These are phyloP conservation scores for Danaus melanippus DNA, from an alignment of 1,140 invertebrate species.

Conservation along the genomic window DNA sequence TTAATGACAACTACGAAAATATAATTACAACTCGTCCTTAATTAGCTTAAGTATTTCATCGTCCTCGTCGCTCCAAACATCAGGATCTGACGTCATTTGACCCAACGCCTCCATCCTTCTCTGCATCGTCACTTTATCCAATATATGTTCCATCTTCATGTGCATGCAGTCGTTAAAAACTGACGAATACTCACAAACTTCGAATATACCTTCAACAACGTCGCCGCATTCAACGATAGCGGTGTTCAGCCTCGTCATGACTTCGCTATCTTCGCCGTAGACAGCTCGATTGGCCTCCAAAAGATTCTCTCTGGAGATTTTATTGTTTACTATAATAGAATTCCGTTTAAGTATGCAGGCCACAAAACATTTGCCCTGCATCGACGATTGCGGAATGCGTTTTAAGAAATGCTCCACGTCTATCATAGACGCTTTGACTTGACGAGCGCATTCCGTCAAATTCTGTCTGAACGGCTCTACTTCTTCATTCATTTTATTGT, in stretches of 20 bases:
- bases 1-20: not conserved
- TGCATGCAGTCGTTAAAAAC: slow-evolving; percentile 66
- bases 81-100: slow-evolving; percentile 48
- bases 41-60: slow-evolving; percentile 55
- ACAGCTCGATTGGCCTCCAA: slow-evolving; percentile 49
- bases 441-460: slow-evolving; percentile 55
- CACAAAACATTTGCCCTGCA: slow-evolving; percentile 62
- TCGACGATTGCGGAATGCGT: slow-evolving; percentile 46
- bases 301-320: slow-evolving; percentile 42
- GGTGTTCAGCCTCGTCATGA: slow-evolving; percentile 38
- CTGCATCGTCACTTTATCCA: slow-evolving; percentile 59
- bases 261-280: slow-evolving; percentile 55
- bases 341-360: slow-evolving; percentile 62
- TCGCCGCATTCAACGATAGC: slow-evolving; percentile 45
- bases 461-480: slow-evolving; percentile 60
- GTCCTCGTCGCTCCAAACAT: slow-evolving; percentile 52
- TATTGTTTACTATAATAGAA: slow-evolving; percentile 53
- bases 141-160: slow-evolving; percentile 62
- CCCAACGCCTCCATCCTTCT: slow-evolving; percentile 55
- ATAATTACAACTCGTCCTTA: slow-evolving; percentile 49
- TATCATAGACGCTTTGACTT: slow-evolving; percentile 53
- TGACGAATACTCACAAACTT: slow-evolving; percentile 61
- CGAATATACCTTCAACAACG: slow-evolving; percentile 46
- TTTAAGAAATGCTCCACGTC: slow-evolving; percentile 61
- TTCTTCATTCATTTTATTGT: slow-evolving; percentile 48